Base-by-base conservation (phyloP, 2,113 vertebrate genomes). In the Pangasianodon gigas region DNA sequence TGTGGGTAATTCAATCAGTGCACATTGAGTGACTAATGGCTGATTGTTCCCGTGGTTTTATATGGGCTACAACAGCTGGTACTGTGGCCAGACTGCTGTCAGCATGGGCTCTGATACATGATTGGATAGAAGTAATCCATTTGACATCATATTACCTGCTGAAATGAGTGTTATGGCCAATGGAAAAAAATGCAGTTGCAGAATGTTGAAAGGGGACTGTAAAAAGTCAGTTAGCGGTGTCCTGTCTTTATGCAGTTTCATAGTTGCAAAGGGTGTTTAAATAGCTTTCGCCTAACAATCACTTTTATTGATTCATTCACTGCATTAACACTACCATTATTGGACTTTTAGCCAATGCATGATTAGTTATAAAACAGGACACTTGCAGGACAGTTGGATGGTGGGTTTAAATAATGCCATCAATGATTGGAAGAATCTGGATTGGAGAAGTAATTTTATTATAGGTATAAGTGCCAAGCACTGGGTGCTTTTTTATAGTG, bases 21-120 rank as follows among this genome's bases (percentile, higher is more conserved):
- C 51, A 26, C 79, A 60, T 84, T 92, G 86, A 54, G 26, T 75
- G 86, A 92, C 48, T 86, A 91, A 91, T 82, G 58, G 65, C 85
- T 75, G 54, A 44, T 86, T 60, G 82, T 82, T 88, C n/a, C 48
- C 69, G 62, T 79, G 71, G 79, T 87, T 89, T 77, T 89, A 71
- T 41, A 48, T 74, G 37, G 29, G 37, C n/a, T 87, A 44, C 54
- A 87, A 41, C 60, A 51, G 81, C 62, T 82, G 19, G 69, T 85
- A n/a, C 80, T 62, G 74, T 54, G 41, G 32, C 41, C 60, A 83
- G 74, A 84, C 65, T 87, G 62, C 54, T 67, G 74, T 71, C 82
- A 86, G 65, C 83, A 85, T 32, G 60, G 77, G 71, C 37, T 48
- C 44, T 87, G 60, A 84, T 85, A 24, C 65, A 75, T 77, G 71